A percentile compares a stretch with the other conserved stretches of the same genome.
Evolutionary conservation across 53 echinoderm and acorn worm genomes (phyloP).

Genomic region (Paracentrotus lividus): DNA sequence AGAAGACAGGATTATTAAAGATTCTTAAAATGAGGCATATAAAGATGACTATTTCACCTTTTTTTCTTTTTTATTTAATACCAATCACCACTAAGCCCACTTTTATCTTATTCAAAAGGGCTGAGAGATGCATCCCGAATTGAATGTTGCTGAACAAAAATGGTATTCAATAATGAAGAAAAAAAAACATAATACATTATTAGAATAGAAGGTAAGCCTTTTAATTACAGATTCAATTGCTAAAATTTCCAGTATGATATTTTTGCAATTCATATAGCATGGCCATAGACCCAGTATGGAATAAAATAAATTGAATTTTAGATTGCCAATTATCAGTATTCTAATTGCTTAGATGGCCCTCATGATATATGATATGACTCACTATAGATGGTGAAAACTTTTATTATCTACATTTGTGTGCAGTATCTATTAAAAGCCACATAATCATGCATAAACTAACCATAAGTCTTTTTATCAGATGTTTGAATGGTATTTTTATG

Average conservation of each 20-base stretch:
- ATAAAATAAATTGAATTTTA: neutral
- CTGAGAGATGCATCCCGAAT: too few species aligned
- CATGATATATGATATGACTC: neutral
- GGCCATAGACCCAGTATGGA: neutral
- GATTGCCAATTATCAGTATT: constrained; percentile 12
- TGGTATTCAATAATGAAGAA: too few species aligned
- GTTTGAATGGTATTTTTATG: neutral
- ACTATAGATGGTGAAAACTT: too few species aligned
- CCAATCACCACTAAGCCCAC: too few species aligned
- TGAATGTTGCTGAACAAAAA: too few species aligned
- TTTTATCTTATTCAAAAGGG: too few species aligned
- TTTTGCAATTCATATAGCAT: neutral
- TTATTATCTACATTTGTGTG: neutral
- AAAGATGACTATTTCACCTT: too few species aligned
- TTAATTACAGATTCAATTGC: neutral
- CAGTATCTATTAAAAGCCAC: neutral
- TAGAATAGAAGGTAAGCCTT: too few species aligned
- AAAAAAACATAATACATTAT: too few species aligned
- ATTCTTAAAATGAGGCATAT: too few species aligned
- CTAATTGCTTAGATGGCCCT: neutral
- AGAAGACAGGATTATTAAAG: too few species aligned
- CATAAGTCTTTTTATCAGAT: neutral
- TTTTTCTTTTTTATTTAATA: too few species aligned
- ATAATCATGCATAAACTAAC: neutral
- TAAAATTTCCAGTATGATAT: neutral